Evolutionary conservation across 2,888 invertebrate species (phyloP).

Genomic region (Petrolisthes manimaculis): DNA sequence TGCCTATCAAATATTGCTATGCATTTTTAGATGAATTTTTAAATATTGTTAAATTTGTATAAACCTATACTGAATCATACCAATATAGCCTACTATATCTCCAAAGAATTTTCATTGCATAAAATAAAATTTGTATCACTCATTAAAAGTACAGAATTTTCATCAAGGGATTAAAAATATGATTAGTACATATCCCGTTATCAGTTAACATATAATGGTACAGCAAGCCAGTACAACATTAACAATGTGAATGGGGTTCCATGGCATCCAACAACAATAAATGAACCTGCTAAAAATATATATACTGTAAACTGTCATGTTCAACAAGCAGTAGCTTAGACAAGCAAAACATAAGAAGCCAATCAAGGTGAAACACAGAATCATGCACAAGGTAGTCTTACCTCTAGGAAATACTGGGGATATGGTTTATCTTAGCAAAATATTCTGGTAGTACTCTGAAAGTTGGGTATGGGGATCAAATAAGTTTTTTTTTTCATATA

Average conservation of each 20-base stretch:
- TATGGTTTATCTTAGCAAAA: slow-evolving; percentile 21
- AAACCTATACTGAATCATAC: slow-evolving; percentile 25
- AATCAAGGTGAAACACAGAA: slow-evolving; percentile 8
- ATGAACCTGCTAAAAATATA: too few species aligned
- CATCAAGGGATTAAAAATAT: too few species aligned
- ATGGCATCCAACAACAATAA: too few species aligned
- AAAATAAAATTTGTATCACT: too few species aligned
- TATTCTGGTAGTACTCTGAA: background rate
- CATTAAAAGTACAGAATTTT: too few species aligned
- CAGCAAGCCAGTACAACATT: too few species aligned
- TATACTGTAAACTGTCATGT: too few species aligned
- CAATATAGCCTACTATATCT: slow-evolving; percentile 27
- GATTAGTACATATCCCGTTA: too few species aligned
- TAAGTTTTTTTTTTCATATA: too few species aligned
- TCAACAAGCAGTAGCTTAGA: background rate
- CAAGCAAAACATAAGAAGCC: background rate
- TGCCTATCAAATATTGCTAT: background rate
- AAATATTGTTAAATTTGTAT: slow-evolving; percentile 33
- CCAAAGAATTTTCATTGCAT: background rate
- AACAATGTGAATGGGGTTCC: too few species aligned
- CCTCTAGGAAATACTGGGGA: slow-evolving; percentile 21
- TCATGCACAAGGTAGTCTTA: slow-evolving; percentile 16
- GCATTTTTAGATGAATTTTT: slow-evolving; percentile 33
- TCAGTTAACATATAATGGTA: too few species aligned
- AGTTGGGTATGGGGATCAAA: background rate